Conservation (phyloP, 2,888 invertebrate species). For the Epicampocera succincta region DNA sequence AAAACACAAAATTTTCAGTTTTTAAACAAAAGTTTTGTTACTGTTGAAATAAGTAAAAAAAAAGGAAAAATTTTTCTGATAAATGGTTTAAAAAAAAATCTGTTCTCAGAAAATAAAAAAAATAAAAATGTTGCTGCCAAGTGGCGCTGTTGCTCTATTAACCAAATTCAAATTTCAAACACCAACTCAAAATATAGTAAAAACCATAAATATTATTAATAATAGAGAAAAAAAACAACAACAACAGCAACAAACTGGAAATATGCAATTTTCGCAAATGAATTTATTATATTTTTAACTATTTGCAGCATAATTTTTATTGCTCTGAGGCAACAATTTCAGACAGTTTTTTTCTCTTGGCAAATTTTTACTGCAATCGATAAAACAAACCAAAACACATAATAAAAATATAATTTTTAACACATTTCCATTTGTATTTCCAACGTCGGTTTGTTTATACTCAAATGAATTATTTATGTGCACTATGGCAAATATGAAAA, state of each 20-base stretch:
- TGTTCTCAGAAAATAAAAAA: too few relatives aligned
- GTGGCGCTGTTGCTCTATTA: conserved; percentile 14
- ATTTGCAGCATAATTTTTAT: conserved; percentile 43
- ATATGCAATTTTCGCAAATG: conserved; percentile 57
- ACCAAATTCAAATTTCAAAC: conserved; percentile 6
- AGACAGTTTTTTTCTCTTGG: background rate
- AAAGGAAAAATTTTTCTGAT: too few relatives aligned
- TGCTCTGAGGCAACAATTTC: conserved; percentile 3
- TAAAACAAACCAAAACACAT: conserved; percentile 14
- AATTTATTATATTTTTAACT: conserved; percentile 60
- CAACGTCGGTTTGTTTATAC: conserved; percentile 13
- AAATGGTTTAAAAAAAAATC: too few relatives aligned
- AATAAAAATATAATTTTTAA: conserved; percentile 46
- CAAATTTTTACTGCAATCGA: conserved; percentile 9
- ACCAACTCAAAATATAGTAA: conserved; percentile 1
- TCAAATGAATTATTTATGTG: background rate
- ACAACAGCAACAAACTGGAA: conserved; percentile 33
- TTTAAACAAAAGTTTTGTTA: too few relatives aligned
- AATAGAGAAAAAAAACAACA: too few relatives aligned
- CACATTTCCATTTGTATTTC: conserved; percentile 30
- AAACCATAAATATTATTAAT: conserved; percentile 15
- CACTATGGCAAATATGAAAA: background rate
- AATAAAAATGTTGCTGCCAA: conserved; percentile 27
- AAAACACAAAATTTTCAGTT: too few relatives aligned
- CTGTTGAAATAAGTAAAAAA: too few relatives aligned